phyloP scores from a whole-genome alignment of 2,113 vertebrate species.

The Candoia aspera region DNA sequence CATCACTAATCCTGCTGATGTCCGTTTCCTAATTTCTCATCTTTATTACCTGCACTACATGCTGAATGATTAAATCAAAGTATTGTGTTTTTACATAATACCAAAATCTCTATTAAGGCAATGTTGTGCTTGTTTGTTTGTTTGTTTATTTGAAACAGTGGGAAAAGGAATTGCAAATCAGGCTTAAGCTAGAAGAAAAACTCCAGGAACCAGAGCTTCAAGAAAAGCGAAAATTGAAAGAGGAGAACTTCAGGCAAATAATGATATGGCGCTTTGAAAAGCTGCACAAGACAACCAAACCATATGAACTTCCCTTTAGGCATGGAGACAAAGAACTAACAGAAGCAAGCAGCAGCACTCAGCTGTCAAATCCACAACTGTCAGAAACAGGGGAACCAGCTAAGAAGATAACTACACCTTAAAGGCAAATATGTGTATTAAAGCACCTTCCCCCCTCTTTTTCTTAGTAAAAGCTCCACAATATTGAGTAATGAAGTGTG shows the following conservation, averaged over 20 bases:
- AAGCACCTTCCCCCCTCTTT: not conserved
- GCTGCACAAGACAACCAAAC: conserved; percentile 56
- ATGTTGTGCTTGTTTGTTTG: not conserved
- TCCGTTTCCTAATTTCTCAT: not conserved
- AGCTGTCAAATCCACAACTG: conserved; percentile 1
- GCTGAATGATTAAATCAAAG: not conserved
- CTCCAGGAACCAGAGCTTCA: conserved; percentile 28
- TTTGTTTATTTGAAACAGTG: conserved; percentile 41
- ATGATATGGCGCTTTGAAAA: conserved; percentile 59
- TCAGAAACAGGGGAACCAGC: not conserved
- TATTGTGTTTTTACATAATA: not conserved
- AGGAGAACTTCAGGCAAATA: conserved; percentile 42
- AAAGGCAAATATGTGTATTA: not conserved
- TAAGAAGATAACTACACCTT: not conserved
- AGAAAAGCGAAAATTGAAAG: conserved; percentile 40
- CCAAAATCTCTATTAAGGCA: not conserved
- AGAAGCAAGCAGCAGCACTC: conserved; percentile 5
- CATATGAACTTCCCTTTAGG: conserved; percentile 44
- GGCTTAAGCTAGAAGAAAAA: conserved; percentile 26
- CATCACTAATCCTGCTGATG: not conserved
- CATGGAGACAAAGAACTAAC: not conserved
- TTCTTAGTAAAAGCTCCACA: not conserved
- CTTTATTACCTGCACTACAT: not conserved
- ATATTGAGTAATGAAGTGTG: not conserved
- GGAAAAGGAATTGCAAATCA: conserved; percentile 42